Evolutionary conservation across 2,888 invertebrate genomes (phyloP), one percentile per base, ranked within the genome.

Genomic region (Andrena flavipes): DNA sequence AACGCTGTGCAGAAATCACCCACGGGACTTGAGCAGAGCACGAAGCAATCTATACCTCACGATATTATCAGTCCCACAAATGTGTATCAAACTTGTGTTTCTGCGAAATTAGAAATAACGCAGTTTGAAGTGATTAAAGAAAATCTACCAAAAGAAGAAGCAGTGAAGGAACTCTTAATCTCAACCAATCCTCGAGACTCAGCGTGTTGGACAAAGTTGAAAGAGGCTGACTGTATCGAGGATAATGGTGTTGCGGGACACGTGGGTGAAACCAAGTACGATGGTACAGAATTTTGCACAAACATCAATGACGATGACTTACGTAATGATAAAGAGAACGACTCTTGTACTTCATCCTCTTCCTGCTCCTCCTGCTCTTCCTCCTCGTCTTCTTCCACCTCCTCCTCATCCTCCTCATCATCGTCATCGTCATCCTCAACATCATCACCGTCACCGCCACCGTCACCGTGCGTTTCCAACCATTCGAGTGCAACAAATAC

Each of bases 101-200:
- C 83, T 10, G 68, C 73, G 29, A 87, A 85, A 84, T 76, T 88
- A 16, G 92, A 93, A 78, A 92, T 93, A 59, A 93, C 92, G 8
- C 91, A 92, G 20, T 93, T 92, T 51, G 93, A 93, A 76, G 93
- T 93, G 0, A 91, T 93, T 1, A 93, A 93, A 49, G 92, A 92
- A 26, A 93, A 92, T 84, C 80, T 93, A 2, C 90, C 92, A 0
- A 91, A 88, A 48, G 92, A 92, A 48, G 92, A 92, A 23, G 89
- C 92, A 5, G 89, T 88, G 26, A 92, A 90, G 16, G 92, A 92
- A 60, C 72, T 93, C 1, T 91, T 90, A 70, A 92, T 91, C 67
- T 90, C 93, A 0, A 77, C 86, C 0, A 86, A 63, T 30, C 69
- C 90, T 0, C 87, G 84, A 60, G 90, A 90, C 70, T 29, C 80